A percentile compares a stretch with the other conserved stretches of the same genome.
These are phyloP conservation scores for Toxotes lorentzi DNA, from an alignment of 2,797 vertebrate species.

Conservation along the genomic window DNA sequence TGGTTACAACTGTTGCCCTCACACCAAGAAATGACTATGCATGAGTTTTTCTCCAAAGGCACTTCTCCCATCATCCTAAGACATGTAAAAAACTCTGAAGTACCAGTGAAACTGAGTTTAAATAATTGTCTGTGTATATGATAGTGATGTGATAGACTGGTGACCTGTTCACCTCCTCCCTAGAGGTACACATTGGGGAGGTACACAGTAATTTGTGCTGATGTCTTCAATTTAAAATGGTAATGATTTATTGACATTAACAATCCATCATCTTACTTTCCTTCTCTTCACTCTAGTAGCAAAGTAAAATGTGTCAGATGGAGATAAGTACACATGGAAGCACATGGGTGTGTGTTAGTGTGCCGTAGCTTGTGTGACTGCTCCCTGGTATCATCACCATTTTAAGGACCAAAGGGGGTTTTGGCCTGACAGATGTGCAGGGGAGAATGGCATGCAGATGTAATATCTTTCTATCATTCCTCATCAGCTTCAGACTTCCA, in stretches of 20 bases:
- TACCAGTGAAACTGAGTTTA: neutral
- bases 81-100: neutral
- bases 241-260: slow-evolving; percentile 42
- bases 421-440: slow-evolving; percentile 60
- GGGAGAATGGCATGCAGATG: slow-evolving; percentile 58
- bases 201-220: slow-evolving; percentile 10
- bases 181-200: neutral
- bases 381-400: slow-evolving; percentile 50
- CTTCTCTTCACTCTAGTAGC: neutral
- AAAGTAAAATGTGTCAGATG: slow-evolving; percentile 46
- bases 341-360: slow-evolving; percentile 18
- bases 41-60: neutral
- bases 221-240: slow-evolving; percentile 21
- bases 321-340: slow-evolving; percentile 8
- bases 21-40: neutral
- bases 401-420: slow-evolving; percentile 34
- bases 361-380: slow-evolving; percentile 25
- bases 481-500: slow-evolving; percentile 57
- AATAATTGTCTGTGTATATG: neutral
- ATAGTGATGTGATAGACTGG: neutral
- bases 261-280: slow-evolving; percentile 20
- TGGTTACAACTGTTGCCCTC: too few species aligned
- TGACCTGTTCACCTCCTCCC: neutral
- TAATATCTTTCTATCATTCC: slow-evolving; percentile 64
- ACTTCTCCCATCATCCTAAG: neutral